Percentiles rank a stretch among this genome's conserved stretches.
Conservation (phyloP, 2,888 invertebrate species). For the Stegophylla sp. region DNA sequence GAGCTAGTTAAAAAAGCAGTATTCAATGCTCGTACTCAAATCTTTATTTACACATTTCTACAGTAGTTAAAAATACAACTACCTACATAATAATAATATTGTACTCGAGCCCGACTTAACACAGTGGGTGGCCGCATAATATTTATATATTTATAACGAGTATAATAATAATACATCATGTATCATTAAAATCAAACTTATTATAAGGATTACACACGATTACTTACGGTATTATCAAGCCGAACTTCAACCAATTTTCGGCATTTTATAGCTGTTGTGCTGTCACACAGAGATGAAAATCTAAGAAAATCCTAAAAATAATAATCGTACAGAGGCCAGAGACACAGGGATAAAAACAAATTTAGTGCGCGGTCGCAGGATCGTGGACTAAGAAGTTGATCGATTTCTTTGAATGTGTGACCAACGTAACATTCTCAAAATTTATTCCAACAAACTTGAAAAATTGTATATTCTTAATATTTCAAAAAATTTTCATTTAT, state of each 20-base stretch:
- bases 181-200: too few relatives aligned
- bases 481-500: not conserved
- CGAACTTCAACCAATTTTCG: conserved; percentile 26
- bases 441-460: not conserved
- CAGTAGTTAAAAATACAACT: not conserved
- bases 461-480: not conserved
- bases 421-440: conserved; percentile 17
- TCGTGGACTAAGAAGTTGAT: conserved; percentile 18
- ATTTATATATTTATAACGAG: not conserved
- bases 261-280: conserved; percentile 15
- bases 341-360: conserved; percentile 18
- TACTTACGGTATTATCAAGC: conserved; percentile 36
- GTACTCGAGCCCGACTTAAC: not conserved
- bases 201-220: not conserved
- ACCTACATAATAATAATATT: not conserved
- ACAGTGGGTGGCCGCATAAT: not conserved
- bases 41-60: too few relatives aligned
- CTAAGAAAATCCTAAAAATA: conserved; percentile 35
- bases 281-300: not conserved
- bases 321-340: conserved; percentile 2
- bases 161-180: too few relatives aligned
- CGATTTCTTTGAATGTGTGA: conserved; percentile 40
- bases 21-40: too few relatives aligned
- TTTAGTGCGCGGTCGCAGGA: conserved; percentile 34
- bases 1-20: too few relatives aligned